Conservation (phyloP, 1,140 invertebrate species). For the Macrocentrus cingulum region DNA sequence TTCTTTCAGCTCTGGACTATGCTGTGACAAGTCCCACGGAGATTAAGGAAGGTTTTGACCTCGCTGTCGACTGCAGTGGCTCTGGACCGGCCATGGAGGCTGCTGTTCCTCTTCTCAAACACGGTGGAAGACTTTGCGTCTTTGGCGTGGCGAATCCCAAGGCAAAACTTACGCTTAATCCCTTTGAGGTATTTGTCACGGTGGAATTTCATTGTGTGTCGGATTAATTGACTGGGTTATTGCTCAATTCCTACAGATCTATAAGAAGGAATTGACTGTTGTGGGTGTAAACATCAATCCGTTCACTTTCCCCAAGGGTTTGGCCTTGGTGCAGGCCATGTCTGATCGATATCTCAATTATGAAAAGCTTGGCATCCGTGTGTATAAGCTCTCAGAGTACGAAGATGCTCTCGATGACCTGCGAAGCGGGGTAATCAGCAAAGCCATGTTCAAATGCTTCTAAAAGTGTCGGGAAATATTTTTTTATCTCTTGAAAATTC, state of each 20-base stretch:
- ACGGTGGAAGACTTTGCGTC: slow-evolving; percentile 60
- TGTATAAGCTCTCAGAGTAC: slow-evolving; percentile 64
- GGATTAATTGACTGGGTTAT: background rate
- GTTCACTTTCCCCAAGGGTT: slow-evolving; percentile 65
- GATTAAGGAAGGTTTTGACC: slow-evolving; percentile 61
- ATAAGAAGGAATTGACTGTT: slow-evolving; percentile 66
- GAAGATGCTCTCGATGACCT: slow-evolving; percentile 62
- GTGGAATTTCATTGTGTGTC: background rate
- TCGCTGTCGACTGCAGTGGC: slow-evolving; percentile 71
- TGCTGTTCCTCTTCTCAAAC: slow-evolving; percentile 52
- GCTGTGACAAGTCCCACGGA: slow-evolving; percentile 61
- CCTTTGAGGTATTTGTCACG: slow-evolving; percentile 40
- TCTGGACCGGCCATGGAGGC: slow-evolving; percentile 61
- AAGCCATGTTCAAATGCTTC: slow-evolving; percentile 67
- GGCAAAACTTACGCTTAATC: slow-evolving; percentile 51
- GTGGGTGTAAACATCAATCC: slow-evolving; percentile 70
- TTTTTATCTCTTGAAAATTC: background rate
- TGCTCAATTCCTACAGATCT: slow-evolving; percentile 60
- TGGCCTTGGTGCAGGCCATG: slow-evolving; percentile 65
- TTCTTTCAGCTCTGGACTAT: slow-evolving; percentile 60
- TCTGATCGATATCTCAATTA: slow-evolving; percentile 66
- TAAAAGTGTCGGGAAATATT: background rate
- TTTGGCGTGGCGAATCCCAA: slow-evolving; percentile 63
- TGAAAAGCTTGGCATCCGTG: slow-evolving; percentile 66
- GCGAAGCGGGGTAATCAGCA: slow-evolving; percentile 64